Evolutionary conservation across 2,888 invertebrate genomes (phyloP).

Genomic region (Elgonia sp.): DNA sequence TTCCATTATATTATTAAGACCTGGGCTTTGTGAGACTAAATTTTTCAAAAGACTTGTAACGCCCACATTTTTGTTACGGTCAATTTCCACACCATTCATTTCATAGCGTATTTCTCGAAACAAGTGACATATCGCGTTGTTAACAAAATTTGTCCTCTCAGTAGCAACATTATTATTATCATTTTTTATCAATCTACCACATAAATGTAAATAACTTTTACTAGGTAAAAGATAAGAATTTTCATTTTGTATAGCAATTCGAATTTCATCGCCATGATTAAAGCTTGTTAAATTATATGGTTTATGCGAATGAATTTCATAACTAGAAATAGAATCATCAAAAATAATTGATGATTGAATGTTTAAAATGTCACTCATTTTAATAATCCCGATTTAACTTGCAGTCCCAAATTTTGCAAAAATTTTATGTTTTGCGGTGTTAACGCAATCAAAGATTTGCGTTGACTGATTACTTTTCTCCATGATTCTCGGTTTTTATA

Average conservation of each 20-base stretch:
- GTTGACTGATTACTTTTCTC: constrained; percentile 9
- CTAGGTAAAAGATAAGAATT: constrained; percentile 66
- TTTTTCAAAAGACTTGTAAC: constrained; percentile 74
- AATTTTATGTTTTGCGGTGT: no score
- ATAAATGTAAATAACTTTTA: constrained; percentile 63
- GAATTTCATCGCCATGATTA: constrained; percentile 72
- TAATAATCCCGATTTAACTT: constrained; percentile 50
- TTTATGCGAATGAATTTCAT: constrained; percentile 49
- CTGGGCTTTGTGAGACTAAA: background rate
- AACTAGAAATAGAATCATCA: constrained; percentile 52
- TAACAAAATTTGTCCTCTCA: constrained; percentile 47
- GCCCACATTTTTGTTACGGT: constrained; percentile 71
- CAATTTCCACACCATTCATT: constrained; percentile 82
- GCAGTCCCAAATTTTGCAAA: constrained; percentile 67
- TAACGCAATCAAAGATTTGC: constrained; percentile 13
- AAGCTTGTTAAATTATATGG: constrained; percentile 52
- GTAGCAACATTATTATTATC: constrained; percentile 18
- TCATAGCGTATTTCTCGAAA: no score
- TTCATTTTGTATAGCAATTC: constrained; percentile 62
- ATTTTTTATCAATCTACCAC: background rate
- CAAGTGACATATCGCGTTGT: constrained; percentile 79
- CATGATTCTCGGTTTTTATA: background rate
- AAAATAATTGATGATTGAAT: constrained; percentile 24
- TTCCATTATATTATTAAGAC: background rate
- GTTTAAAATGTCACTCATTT: background rate